A percentile compares a stretch with the other conserved stretches of the same genome.
These are phyloP conservation scores for Anneissia japonica DNA, from an alignment of 35 echinoderm and acorn worm species.

Conservation along the genomic window DNA sequence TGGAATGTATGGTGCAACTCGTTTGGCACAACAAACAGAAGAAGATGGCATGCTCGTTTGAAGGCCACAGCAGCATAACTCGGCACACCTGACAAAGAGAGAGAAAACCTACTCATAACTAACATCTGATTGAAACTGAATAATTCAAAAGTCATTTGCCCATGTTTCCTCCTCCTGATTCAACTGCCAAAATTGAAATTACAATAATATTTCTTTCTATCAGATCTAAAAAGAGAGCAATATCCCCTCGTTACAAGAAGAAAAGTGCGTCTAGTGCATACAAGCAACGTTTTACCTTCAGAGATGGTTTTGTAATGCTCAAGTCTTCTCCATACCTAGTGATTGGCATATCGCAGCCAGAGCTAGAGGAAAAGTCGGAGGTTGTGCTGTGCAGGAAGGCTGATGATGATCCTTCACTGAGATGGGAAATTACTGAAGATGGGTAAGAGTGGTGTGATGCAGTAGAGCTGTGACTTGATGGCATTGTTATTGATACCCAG, in stretches of 20 bases:
- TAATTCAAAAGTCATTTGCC: too few species aligned
- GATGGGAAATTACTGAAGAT: constrained; percentile 58
- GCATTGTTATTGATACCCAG: too few species aligned
- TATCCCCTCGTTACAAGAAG: not conserved
- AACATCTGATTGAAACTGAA: too few species aligned
- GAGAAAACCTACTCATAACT: too few species aligned
- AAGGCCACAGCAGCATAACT: too few species aligned
- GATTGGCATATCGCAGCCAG: constrained; percentile 51
- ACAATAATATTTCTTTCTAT: not conserved
- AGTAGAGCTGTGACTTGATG: too few species aligned
- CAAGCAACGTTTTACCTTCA: constrained; percentile 67
- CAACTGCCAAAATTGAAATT: too few species aligned
- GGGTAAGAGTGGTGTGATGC: constrained; percentile 31
- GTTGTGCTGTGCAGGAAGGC: constrained; percentile 75
- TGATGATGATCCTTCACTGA: constrained; percentile 49
- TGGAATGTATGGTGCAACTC: too few species aligned
- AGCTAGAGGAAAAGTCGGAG: constrained; percentile 27
- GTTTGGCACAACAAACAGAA: too few species aligned
- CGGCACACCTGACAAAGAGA: too few species aligned
- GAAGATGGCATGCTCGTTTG: too few species aligned
- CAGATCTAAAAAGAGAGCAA: not conserved
- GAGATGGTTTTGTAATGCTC: constrained; percentile 65
- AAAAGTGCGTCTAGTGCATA: not conserved
- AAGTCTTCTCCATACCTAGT: constrained; percentile 73
- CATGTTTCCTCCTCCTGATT: too few species aligned